A percentile compares a stretch with the other conserved stretches of the same genome.
These are phyloP conservation scores for Haliclona indistincta DNA, from an alignment of 37 sponge, comb jelly and placozoan species.

Conservation along the genomic window DNA sequence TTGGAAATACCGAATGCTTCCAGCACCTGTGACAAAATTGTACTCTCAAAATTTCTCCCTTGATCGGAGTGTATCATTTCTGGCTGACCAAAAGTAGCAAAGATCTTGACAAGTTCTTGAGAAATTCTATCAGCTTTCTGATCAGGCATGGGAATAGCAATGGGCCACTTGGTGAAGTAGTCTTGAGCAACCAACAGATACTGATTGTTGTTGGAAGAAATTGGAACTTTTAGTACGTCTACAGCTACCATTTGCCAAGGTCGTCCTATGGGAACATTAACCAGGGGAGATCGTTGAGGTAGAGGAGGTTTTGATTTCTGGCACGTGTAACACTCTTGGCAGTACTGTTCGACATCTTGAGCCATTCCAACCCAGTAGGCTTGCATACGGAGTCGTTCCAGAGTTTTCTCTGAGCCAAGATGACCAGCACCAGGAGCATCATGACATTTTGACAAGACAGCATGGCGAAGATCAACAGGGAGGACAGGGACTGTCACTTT, in stretches of 20 bases:
- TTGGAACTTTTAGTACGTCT: conserved; percentile 55
- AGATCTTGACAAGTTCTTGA: conserved; percentile 15
- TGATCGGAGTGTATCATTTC: conserved; percentile 55
- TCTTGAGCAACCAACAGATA: conserved; percentile 58
- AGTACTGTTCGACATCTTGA: conserved; percentile 25
- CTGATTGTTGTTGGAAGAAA: conserved; percentile 36
- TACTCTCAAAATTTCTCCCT: conserved; percentile 53
- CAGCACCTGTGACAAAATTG: conserved; percentile 24
- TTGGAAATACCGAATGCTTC: conserved; percentile 54
- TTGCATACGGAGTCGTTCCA: conserved; percentile 18
- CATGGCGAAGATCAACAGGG: background rate
- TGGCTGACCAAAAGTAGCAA: conserved; percentile 25
- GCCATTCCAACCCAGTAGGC: conserved; percentile 68
- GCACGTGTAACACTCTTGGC: conserved; percentile 41
- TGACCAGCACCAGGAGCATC: conserved; percentile 35
- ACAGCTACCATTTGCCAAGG: conserved; percentile 49
- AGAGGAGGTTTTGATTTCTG: conserved; percentile 15
- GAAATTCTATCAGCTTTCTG: conserved; percentile 42
- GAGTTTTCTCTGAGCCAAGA: conserved; percentile 39
- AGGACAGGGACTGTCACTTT: conserved; percentile 22
- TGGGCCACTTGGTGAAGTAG: conserved; percentile 67
- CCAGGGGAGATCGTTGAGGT: conserved; percentile 23
- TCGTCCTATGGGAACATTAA: conserved; percentile 12
- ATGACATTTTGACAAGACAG: conserved; percentile 5
- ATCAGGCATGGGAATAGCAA: conserved; percentile 51